Base-by-base conservation (phyloP, 2,113 vertebrate species). In the Zapus hudsonius region DNA sequence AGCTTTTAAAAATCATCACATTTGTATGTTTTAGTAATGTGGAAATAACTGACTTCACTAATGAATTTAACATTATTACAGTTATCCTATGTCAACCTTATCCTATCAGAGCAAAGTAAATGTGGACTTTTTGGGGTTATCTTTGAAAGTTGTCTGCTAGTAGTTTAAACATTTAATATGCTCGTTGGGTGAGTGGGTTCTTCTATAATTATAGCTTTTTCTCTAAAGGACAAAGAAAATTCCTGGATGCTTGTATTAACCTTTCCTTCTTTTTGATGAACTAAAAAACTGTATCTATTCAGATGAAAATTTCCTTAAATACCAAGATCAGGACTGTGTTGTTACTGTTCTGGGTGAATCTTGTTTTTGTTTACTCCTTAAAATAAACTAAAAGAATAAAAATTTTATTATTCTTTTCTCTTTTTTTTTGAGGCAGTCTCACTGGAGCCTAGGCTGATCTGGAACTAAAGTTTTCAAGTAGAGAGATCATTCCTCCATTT, bases 11-110 rank as follows among this genome's bases (percentile, higher is more conserved):
- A 90, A 93, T 86, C 74, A 88, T 82, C 11, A 33, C 3, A 20
- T 3, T 2, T 90, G 0, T 72, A 81, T 86, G 16, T 84, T 93
- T 92, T 40, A 82, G 72, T 79, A 95, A 93, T 73, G 22, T 47
- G 92, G 93, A 95, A 97, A 96, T 93, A 64, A 90, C 95, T 92
- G 80, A 89, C 64, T 93, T 87, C 79, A 64, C 74, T 94, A 92
- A 92, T 87, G 70, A 52, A 94, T 92, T 92, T 96, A 94, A 89
- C 83, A 92, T 66, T 61, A 88, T 0, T 0, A 79, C 89, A 90
- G 94, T 94, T 96, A 84, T 59, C 70, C 89, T 44, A 20, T 87
- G 13, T 76, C 69, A 85, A 78, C 64, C 84, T 84, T 84, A 90
- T 57, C n/a, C 67, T 96, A 92, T 96, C 89, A 4, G 20, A 90